phyloP scores from a whole-genome alignment of 2,113 vertebrate species.

The Bagarius yarrelli region DNA sequence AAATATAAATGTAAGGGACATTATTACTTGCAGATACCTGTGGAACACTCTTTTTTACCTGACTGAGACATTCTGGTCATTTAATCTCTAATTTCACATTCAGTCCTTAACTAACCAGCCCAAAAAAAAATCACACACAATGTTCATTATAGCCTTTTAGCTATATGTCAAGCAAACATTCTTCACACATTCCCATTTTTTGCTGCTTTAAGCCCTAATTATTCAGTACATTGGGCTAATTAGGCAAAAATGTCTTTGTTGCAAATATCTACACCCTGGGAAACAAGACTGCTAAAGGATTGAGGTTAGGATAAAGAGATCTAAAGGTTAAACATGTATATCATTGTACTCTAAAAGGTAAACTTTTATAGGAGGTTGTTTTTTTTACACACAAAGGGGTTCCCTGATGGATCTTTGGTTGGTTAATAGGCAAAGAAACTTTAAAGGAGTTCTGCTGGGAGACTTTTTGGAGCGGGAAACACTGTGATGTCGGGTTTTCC shows the following conservation, averaged over 20 bases:
- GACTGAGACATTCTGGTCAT: not conserved
- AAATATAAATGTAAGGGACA: too few species aligned
- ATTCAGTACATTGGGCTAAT: conserved; percentile 68
- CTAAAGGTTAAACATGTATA: conserved; percentile 51
- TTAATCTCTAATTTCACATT: conserved; percentile 33
- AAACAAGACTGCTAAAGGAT: conserved; percentile 60
- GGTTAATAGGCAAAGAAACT: not conserved
- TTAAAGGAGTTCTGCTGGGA: not conserved
- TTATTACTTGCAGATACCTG: not conserved
- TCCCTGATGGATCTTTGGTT: not conserved
- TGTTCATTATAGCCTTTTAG: conserved; percentile 28
- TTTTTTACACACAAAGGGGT: not conserved
- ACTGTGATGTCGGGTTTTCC: not conserved
- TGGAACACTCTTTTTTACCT: not conserved
- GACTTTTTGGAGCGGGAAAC: not conserved
- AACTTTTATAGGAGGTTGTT: not conserved
- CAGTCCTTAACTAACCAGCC: conserved; percentile 25
- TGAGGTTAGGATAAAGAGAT: conserved; percentile 54
- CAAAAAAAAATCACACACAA: conserved; percentile 25
- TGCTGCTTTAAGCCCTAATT: conserved; percentile 64
- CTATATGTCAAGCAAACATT: conserved; percentile 42
- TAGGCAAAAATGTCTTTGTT: conserved; percentile 66
- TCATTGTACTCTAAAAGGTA: conserved; percentile 24
- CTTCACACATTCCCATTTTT: conserved; percentile 41
- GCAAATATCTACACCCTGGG: conserved; percentile 59